Conservation (phyloP, 2,888 invertebrate species). For the Cataglyphis rosenhaueri region DNA sequence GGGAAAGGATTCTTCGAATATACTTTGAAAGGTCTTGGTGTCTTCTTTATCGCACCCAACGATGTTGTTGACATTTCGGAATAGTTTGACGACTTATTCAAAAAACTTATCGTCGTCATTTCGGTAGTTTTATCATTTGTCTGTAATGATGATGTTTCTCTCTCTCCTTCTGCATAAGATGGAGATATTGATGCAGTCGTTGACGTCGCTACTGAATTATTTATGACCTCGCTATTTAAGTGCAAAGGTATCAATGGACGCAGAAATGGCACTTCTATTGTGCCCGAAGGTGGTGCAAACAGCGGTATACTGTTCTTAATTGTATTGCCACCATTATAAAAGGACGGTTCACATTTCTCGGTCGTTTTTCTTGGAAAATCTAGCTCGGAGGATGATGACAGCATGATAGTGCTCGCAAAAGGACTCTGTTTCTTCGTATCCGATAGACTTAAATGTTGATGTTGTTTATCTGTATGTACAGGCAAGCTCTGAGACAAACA, state of each 20-base stretch:
- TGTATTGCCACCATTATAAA: not conserved
- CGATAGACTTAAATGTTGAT: conserved; percentile 50
- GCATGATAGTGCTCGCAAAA: conserved; percentile 71
- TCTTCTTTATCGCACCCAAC: conserved; percentile 82
- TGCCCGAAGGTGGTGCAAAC: not conserved
- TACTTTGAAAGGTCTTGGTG: conserved; percentile 89
- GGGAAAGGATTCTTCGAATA: conserved; percentile 89
- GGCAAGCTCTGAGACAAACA: conserved; percentile 57
- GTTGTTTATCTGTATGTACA: conserved; percentile 6
- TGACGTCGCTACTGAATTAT: not conserved
- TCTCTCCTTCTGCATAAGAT: not conserved
- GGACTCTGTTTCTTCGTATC: conserved; percentile 74
- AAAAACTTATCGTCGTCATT: not conserved
- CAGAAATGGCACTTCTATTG: not conserved
- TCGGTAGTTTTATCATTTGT: not conserved
- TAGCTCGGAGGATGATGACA: conserved; percentile 80
- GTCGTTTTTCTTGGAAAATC: conserved; percentile 76
- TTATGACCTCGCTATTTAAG: not conserved
- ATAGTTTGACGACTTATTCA: conserved; percentile 42
- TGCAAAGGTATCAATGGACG: not conserved
- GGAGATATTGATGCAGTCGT: not conserved
- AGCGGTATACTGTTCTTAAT: not conserved
- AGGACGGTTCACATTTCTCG: not conserved
- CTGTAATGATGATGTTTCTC: not conserved
- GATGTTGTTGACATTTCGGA: conserved; percentile 34